Percentiles rank a stretch among this genome's conserved stretches.
Conservation (phyloP, 2,113 vertebrate genomes). For the Sander vitreus region DNA sequence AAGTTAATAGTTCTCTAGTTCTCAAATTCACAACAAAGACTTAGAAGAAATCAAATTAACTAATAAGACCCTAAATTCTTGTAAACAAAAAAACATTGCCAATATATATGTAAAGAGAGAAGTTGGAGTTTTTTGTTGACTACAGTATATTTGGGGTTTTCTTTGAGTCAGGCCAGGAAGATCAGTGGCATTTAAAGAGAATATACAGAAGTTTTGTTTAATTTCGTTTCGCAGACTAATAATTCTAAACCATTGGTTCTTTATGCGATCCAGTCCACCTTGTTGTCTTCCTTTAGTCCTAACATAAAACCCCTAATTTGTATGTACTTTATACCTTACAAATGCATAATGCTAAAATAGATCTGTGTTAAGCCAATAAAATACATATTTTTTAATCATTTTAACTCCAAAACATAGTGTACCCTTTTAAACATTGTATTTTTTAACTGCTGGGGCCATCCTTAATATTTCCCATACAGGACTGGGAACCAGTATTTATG, state of each 20-base stretch:
- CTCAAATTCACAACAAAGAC: background rate
- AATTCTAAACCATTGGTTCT: background rate
- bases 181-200: constrained; percentile 3
- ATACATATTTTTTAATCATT: background rate
- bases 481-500: background rate
- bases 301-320: background rate
- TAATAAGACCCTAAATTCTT: background rate
- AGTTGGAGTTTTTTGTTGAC: background rate
- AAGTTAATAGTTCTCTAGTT: background rate
- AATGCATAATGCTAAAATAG: background rate
- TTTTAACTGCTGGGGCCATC: background rate
- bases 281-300: background rate
- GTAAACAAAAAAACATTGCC: background rate
- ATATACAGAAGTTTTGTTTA: background rate
- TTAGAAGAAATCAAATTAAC: background rate
- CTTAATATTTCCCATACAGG: background rate
- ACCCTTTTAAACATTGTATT: background rate
- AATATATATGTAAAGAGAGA: background rate
- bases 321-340: background rate
- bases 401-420: background rate
- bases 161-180: background rate
- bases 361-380: constrained; percentile 1
- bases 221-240: background rate
- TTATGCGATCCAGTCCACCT: background rate
- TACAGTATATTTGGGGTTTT: background rate